Percentiles rank a stretch among this genome's conserved stretches.
These are phyloP conservation scores for Idaea aversata DNA, from an alignment of 2,888 invertebrate genomes.

Conservation along the genomic window DNA sequence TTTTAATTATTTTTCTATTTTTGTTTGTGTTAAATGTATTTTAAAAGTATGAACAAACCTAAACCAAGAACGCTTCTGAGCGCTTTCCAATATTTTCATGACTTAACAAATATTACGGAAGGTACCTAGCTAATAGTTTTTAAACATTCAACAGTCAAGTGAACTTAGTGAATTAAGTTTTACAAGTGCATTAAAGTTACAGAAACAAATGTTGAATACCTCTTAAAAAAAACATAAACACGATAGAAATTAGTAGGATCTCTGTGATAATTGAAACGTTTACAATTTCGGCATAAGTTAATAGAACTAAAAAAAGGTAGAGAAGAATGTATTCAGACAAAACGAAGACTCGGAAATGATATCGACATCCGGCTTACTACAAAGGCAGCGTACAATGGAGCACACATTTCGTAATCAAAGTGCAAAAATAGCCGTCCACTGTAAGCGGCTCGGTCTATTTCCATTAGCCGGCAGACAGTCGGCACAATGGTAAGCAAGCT, in stretches of 20 bases:
- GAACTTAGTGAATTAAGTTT: background rate
- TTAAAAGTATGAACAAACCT: slow-evolving; percentile 11
- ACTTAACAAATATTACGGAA: slow-evolving; percentile 35
- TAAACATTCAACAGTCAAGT: slow-evolving; percentile 20
- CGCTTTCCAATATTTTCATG: slow-evolving; percentile 47
- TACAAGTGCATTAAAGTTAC: background rate
- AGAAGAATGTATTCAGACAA: background rate
- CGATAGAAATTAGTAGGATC: background rate
- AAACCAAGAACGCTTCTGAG: slow-evolving; percentile 44
- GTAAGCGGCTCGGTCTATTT: slow-evolving; percentile 44
- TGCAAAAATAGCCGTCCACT: slow-evolving; percentile 32
- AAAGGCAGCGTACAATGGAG: slow-evolving; percentile 17
- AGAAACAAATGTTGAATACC: background rate
- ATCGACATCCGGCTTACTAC: background rate
- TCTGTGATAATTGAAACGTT: background rate
- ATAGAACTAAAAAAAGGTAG: background rate
- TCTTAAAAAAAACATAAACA: background rate
- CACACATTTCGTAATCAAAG: slow-evolving; percentile 26
- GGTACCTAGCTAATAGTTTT: slow-evolving; percentile 29
- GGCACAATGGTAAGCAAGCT: slow-evolving; percentile 69
- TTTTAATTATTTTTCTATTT: background rate
- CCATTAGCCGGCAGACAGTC: slow-evolving; percentile 55
- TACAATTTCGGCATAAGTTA: background rate
- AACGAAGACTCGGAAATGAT: slow-evolving; percentile 1
- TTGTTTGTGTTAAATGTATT: background rate